A percentile compares a stretch with the other conserved stretches of the same genome.
Evolutionary conservation across 2,113 vertebrate species (phyloP).

Genomic region (Toxostoma redivivum): DNA sequence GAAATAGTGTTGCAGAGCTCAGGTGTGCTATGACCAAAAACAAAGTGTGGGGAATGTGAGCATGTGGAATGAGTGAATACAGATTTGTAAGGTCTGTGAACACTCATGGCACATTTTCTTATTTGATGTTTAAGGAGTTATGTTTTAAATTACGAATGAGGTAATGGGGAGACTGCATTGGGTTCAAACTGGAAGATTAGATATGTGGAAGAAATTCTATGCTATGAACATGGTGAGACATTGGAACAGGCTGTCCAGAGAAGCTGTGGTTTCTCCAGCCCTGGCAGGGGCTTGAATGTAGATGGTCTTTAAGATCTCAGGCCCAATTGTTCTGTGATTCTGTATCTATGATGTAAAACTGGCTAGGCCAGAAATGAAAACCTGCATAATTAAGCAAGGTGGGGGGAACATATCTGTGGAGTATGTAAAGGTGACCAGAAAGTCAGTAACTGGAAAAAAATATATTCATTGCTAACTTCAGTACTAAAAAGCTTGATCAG

Average conservation of each 20-base stretch:
- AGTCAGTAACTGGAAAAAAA: neutral
- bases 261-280: neutral
- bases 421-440: neutral
- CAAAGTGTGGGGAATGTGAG: accelerated
- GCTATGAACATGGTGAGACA: neutral
- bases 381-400: neutral
- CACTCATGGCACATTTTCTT: neutral
- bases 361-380: neutral
- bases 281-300: neutral
- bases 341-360: neutral
- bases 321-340: neutral
- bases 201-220: neutral
- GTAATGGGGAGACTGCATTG: neutral
- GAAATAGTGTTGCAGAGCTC: neutral
- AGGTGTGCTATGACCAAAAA: neutral
- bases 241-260: neutral
- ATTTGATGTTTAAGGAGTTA: neutral
- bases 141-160: neutral
- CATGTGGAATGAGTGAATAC: neutral
- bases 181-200: neutral
- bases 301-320: neutral
- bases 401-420: accelerated
- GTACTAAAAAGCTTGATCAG: neutral
- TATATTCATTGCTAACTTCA: neutral
- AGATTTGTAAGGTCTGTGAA: neutral